Conservation (phyloP, 2,888 invertebrate genomes). For the Dolichomitus sp. region DNA sequence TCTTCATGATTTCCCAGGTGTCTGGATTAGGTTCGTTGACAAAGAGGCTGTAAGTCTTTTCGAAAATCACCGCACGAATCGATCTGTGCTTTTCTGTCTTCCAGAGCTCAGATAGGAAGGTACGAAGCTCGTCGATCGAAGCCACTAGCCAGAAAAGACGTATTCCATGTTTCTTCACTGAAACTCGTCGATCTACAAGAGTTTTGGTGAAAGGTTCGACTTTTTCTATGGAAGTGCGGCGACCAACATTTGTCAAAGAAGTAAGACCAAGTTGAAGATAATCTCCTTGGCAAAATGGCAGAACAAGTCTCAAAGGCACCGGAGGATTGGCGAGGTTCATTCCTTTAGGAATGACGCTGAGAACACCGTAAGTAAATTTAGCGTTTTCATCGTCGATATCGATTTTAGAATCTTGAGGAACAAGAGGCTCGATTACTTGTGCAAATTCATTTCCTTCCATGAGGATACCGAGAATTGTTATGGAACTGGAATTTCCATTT, state of each 20-base stretch:
- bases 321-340: slow-evolving; percentile 78
- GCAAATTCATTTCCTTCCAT: slow-evolving; percentile 70
- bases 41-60: slow-evolving; percentile 67
- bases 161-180: slow-evolving; percentile 80
- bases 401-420: slow-evolving; percentile 70
- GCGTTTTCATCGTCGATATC: slow-evolving; percentile 65
- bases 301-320: slow-evolving; percentile 71
- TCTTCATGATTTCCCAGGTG: slow-evolving; percentile 72
- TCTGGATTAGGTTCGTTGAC: slow-evolving; percentile 51
- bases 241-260: slow-evolving; percentile 63
- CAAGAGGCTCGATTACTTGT: slow-evolving; percentile 70
- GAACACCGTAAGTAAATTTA: slow-evolving; percentile 34
- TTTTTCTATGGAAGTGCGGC: slow-evolving; percentile 67
- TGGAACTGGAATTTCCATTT: not conserved
- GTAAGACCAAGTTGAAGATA: slow-evolving; percentile 69
- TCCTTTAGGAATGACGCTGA: slow-evolving; percentile 38
- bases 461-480: slow-evolving; percentile 72
- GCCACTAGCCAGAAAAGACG: slow-evolving; percentile 74
- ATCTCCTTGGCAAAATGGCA: slow-evolving; percentile 73
- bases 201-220: slow-evolving; percentile 72
- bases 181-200: slow-evolving; percentile 73
- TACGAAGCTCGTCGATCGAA: slow-evolving; percentile 54
- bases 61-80: slow-evolving; percentile 74
- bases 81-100: slow-evolving; percentile 71
- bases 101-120: slow-evolving; percentile 70